Evolutionary conservation across 2,888 invertebrate genomes (phyloP), one percentile per base, ranked within the genome.

Genomic region (Meiosimyza platycephala): DNA sequence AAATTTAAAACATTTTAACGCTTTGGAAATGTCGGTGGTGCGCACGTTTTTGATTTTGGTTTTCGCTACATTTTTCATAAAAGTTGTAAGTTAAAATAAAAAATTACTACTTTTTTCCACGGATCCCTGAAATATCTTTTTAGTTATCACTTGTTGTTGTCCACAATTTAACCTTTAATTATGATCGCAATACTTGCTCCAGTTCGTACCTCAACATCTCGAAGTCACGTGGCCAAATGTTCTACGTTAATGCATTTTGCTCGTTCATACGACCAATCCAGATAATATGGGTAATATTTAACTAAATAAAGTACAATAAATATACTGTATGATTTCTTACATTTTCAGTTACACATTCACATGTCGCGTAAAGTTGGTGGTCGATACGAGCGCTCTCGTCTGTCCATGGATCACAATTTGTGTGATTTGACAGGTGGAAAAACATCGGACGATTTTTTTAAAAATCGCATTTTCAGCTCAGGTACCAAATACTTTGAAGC

Each of bases 211-310:
- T 22, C 59, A 28, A 28, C 15, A 18, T 18, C 59, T 33, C 15
- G 1, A 18, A 28, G 28, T 60, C 59, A 13, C 59, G 59, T 4
- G 59, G 59, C 15, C 18, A 60, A 33, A 60, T 60, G 59, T 18
- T 18, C 59, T 60, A 60, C 59, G 15, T 60, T 28, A 28, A 28
- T 28, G 59, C 15, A 15, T 15, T 15, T 33, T 60, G 59, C 59
- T 18, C 15, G 22, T 28, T 60, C 33, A 28, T 15, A 15, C 22
- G 33, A 1, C 59, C 59, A 15, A 28, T 28, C 28, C 11, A 18
- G 22, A 3, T 15, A 11, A 15, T 60, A 11, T 22, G 18, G 59
- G 59, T 60, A 54, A 16, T 13, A 16, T 13, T n/a, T 9, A 13
- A 54, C 11, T 11, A 15, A 22, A 9, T 7, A 6, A 40, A 40